These are phyloP conservation scores for Meandrusa payeni DNA, from an alignment of 2,888 invertebrate species.

Conservation along the genomic window DNA sequence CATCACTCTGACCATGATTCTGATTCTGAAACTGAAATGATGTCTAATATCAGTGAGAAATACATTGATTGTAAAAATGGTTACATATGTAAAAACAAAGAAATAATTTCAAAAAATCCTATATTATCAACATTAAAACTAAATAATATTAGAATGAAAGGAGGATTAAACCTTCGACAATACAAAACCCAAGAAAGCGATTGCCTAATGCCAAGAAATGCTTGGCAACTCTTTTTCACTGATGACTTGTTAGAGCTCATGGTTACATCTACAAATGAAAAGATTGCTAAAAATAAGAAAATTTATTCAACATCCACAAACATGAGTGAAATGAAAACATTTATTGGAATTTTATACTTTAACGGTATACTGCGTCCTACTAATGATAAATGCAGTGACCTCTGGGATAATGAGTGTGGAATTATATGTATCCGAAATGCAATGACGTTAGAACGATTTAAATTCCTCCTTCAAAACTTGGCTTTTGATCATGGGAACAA, in stretches of 20 bases:
- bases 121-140: constrained; percentile 35
- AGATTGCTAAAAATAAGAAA: constrained; percentile 45
- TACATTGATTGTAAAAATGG: constrained; percentile 52
- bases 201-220: constrained; percentile 52
- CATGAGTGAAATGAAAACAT: constrained; percentile 57
- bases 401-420: constrained; percentile 62
- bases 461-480: constrained; percentile 59
- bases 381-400: constrained; percentile 56
- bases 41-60: constrained; percentile 45
- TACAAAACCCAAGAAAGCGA: constrained; percentile 39
- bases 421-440: constrained; percentile 49
- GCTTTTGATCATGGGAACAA: constrained; percentile 53
- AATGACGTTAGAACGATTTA: constrained; percentile 63
- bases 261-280: constrained; percentile 63
- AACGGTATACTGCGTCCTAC: constrained; percentile 68
- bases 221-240: constrained; percentile 65
- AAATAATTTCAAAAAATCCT: constrained; percentile 48
- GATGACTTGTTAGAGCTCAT: constrained; percentile 66
- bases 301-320: constrained; percentile 39
- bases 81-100: constrained; percentile 56
- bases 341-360: constrained; percentile 68
- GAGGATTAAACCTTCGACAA: constrained; percentile 44
- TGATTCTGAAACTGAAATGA: constrained; percentile 61
- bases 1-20: constrained; percentile 68
- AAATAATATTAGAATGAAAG: constrained; percentile 43